Base-by-base conservation (phyloP, 1,140 invertebrate genomes). In the Sweltsa coloradensis region DNA sequence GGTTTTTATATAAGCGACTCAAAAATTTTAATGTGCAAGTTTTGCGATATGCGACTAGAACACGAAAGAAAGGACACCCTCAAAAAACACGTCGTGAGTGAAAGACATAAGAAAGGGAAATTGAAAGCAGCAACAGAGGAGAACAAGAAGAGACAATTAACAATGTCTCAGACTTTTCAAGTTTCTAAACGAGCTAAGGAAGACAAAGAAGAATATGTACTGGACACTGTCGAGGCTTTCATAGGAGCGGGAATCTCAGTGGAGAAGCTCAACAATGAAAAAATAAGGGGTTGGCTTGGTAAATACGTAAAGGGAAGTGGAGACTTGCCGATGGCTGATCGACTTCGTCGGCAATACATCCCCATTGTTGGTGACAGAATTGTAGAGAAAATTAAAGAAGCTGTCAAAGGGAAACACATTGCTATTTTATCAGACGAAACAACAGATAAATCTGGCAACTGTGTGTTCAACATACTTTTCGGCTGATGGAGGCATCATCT, bases 381-480 rank as follows among this genome's bases (percentile, higher is more conserved):
- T 9, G 29, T 11, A 14, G 29, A 9, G 5, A 22, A 37, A 37
- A 37, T 37, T n/a, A 37, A 3, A n/a, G 16, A 37, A n/a, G 5
- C 18, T 9, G 16, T 37, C 4, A 5, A 5, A n/a, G 36, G 36
- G 36, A 5, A 37, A 37, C 16, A 37, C 23, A 22, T 37, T 7
- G 36, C 23, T 4, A 37, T 37, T 19, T 22, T 37, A 5, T 16
- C 36, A 5, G 36, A 37, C 23, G 36, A 37, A 37, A 37, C 36
- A 5, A 37, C 36, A 5, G 7, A 37, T 22, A 37, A 37, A 37
- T 19, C 7, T 7, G 23, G 23, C 36, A 37, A 37, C n/a, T 37
- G n/a, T 37, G 11, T 37, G 18, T 37, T 37, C 36, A 37, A 37
- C 36, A 37, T 37, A 16, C n/a, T 37, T 4, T 37, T 37, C 23